Evolutionary conservation across 2,113 vertebrate genomes (phyloP), one percentile per base, ranked within the genome.

Genomic region (Marmota flaviventris): DNA sequence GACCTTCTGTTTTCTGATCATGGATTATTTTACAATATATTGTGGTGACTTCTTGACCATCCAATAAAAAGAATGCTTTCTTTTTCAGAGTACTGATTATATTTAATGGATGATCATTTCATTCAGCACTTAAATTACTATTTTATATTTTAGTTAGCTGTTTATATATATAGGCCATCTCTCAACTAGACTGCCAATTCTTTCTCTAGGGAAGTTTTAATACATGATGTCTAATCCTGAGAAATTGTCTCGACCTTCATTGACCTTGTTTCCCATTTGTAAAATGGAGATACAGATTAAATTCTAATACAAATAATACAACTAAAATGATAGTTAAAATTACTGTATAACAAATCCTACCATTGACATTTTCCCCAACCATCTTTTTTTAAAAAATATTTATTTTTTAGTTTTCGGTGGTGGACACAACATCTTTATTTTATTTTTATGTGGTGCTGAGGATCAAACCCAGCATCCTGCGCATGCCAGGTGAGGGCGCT

Each of bases 251-350:
- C 69, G 69, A 61, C 70, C 77, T 73, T 27, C 70, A 4, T 37
- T 73, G 76, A 51, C 48, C 34, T 84, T 70, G n/a, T 75, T 84
- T 96, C 39, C 18, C 22, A 27, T 45, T 92, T 90, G 67, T 92
- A 63, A 90, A 78, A 39, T 78, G 56, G n/a, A 87, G 29, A 79
- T 76, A 22, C 0, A 1, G 25, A 61, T 84, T 88, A 85, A 84
- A 96, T 76, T 27, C 85, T 45, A 83, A 37, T 75, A 92, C 77
- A 82, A 96, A 51, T 16, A 70, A 45, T 45, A 45, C 45, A 45
- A 45, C 45, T 45, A 45, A 9, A 45, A 45, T 45, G 8, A 27
- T 34, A 48, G 32, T 94, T 61, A 79, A 85, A 90, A 51, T 91
- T 12, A 0, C 37, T 93, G 1, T 87, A 10, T 34, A 85, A n/a